Evolutionary conservation across 2,888 invertebrate genomes (phyloP).

Genomic region (Clistopyga incitator): DNA sequence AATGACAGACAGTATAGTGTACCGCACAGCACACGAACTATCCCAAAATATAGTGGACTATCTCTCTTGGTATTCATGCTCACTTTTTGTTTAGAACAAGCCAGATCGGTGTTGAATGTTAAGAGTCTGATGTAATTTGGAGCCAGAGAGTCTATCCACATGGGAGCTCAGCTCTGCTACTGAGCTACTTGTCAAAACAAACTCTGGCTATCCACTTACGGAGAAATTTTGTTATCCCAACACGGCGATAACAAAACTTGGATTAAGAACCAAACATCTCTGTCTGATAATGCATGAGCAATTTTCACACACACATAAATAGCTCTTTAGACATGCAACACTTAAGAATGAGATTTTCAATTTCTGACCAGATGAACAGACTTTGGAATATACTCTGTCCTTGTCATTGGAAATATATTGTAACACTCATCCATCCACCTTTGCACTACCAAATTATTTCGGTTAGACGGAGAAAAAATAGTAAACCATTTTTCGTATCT

Average conservation of each 20-base stretch:
- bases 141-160: conserved; percentile 5
- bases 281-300: background rate
- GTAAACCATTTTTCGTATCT: too few relatives aligned
- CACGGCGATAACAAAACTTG: conserved; percentile 15
- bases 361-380: conserved; percentile 1
- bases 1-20: background rate
- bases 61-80: background rate
- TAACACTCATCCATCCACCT: background rate
- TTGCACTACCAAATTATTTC: background rate
- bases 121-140: conserved; percentile 10
- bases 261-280: background rate
- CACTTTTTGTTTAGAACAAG: conserved; percentile 18
- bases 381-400: conserved; percentile 25
- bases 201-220: conserved; percentile 14
- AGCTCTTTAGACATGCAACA: background rate
- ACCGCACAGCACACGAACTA: background rate
- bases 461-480: background rate
- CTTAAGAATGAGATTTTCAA: background rate
- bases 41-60: conserved; percentile 19
- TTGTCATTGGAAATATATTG: background rate
- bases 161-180: conserved; percentile 6
- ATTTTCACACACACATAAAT: background rate
- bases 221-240: background rate
- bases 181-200: conserved; percentile 49
- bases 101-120: background rate